A percentile compares a stretch with the other conserved stretches of the same genome.
These are phyloP conservation scores for Umimayanthus chanpuru DNA, from an alignment of 92 coral and sea anemone species.

Conservation along the genomic window DNA sequence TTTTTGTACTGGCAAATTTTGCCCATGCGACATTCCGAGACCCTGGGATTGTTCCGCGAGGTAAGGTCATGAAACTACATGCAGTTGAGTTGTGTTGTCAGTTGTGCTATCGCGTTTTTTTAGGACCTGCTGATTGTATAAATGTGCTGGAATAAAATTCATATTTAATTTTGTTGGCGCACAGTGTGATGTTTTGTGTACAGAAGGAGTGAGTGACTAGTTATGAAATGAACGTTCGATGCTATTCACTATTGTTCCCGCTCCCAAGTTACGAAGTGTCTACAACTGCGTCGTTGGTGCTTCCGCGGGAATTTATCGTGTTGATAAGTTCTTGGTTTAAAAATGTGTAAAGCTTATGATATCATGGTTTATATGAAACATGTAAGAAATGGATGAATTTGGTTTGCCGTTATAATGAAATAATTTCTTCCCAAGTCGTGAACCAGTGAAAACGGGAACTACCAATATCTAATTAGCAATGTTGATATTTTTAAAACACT, in stretches of 20 bases:
- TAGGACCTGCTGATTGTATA: neutral
- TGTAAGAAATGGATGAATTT: neutral
- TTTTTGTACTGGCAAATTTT: slow-evolving; percentile 89
- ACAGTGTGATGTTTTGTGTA: slow-evolving; percentile 1
- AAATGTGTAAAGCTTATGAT: too few relatives aligned
- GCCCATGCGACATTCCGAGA: slow-evolving; percentile 95
- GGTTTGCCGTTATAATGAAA: neutral
- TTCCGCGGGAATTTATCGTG: neutral
- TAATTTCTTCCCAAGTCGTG: neutral
- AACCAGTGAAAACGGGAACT: neutral
- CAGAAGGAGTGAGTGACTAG: neutral
- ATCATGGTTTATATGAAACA: neutral
- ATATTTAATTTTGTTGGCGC: slow-evolving; percentile 5
- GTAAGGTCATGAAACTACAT: slow-evolving; percentile 49
- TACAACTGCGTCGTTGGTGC: neutral
- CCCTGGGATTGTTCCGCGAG: slow-evolving; percentile 95
- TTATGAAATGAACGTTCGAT: neutral
- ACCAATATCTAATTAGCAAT: neutral
- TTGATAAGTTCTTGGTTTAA: neutral
- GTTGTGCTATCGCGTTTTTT: neutral
- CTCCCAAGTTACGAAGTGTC: slow-evolving; percentile 7
- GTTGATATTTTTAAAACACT: neutral
- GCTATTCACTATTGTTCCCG: neutral
- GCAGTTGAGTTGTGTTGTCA: neutral
- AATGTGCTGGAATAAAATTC: neutral